Conservation (phyloP, 2,113 vertebrate species). For the Catharus fuscescens region DNA sequence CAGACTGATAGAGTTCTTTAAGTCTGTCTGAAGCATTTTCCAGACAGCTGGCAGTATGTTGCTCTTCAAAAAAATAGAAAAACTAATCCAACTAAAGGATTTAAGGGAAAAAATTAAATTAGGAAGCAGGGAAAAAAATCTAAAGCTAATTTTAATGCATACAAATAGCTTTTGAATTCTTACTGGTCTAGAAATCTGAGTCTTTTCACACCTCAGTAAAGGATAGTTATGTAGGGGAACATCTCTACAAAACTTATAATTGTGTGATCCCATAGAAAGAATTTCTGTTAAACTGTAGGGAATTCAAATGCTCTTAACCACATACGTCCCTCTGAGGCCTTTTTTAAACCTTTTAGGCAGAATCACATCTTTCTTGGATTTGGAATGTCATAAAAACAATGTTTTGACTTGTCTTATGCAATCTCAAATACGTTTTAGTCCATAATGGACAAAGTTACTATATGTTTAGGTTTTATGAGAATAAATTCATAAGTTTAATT, state of each 20-base stretch:
- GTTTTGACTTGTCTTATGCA: neutral
- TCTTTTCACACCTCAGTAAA: neutral
- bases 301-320: neutral
- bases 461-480: neutral
- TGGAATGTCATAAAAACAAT: neutral
- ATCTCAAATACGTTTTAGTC: neutral
- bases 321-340: neutral
- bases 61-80: neutral
- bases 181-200: neutral
- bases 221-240: neutral
- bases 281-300: neutral
- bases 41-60: neutral
- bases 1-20: neutral
- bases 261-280: neutral
- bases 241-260: neutral
- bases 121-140: neutral
- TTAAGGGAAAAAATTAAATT: neutral
- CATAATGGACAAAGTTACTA: neutral
- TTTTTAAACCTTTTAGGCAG: neutral
- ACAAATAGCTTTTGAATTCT: neutral
- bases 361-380: neutral
- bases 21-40: neutral
- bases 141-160: slow-evolving; percentile 3
- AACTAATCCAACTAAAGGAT: neutral
- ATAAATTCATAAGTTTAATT: neutral